Base-by-base conservation (phyloP, 1,140 invertebrate genomes). In the Brachionus plicatilis region DNA sequence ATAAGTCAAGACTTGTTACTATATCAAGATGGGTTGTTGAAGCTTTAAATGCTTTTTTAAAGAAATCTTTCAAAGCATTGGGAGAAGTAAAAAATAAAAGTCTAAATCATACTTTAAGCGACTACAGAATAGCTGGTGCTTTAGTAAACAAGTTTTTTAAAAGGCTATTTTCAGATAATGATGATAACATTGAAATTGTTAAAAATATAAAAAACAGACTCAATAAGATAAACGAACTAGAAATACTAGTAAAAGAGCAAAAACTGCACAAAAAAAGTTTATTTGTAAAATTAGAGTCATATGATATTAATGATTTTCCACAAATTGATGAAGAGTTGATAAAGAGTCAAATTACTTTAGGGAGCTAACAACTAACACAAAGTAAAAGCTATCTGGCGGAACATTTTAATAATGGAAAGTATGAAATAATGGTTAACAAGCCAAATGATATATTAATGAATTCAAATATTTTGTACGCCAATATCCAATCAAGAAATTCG, bases 21-120 rank as follows among this genome's bases (percentile, higher is more conserved):
- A 68, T 37, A 68, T 68, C 20, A 29, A 68, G 65, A 68, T 68
- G 65, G 65, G 65, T 68, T 68, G 65, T 68, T 2, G 65, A 68
- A 29, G 65, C 27, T 37, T 14, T 68, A 29, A 68, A 68, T 29
- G 65, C 65, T 68, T 68, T 68, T 68, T 68, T 29, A n/a, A n/a
- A n/a, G n/a, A n/a, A n/a, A n/a, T n/a, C n/a, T n/a, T n/a, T n/a
- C n/a, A n/a, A n/a, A n/a, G n/a, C n/a, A n/a, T 29, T 29, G 66
- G 20, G 14, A 70, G 29, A 65, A 24, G 29, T 70, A 29, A 37
- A 70, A 70, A 70, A 70, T 33, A 70, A 37, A 27, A 70, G 24
- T 70, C 29, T 70, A 70, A 37, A 27, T 33, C 66, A 70, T 37
- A 70, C 29, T 29, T 29, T 70, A 14, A 14, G 14, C 29, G 66